Conservation (phyloP, 2,113 vertebrate genomes). For the Trogon surrucura region DNA sequence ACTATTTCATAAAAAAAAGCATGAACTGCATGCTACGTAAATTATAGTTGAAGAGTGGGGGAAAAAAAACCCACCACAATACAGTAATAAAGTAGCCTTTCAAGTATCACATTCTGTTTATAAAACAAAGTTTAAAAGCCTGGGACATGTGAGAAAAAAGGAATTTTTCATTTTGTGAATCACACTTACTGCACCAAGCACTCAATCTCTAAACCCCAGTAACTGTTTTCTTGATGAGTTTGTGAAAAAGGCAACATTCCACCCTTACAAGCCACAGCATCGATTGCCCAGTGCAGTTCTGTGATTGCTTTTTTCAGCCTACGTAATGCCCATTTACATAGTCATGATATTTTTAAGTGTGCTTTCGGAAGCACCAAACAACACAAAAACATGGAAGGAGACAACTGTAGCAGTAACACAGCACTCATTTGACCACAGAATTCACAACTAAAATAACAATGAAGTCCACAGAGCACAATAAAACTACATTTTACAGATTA, state of each 20-base stretch:
- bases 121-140: not conserved
- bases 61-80: not conserved
- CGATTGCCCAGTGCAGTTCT: not conserved
- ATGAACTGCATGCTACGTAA: not conserved
- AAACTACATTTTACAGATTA: constrained; percentile 29
- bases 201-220: not conserved
- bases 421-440: not conserved
- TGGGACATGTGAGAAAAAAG: rapidly evolving
- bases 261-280: not conserved
- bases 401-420: not conserved
- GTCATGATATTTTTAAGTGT: not conserved
- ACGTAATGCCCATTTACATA: not conserved
- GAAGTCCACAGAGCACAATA: not conserved
- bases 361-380: not conserved
- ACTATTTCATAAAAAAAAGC: not conserved
- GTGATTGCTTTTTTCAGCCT: constrained; percentile 27
- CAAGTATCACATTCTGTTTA: not conserved
- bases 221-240: not conserved
- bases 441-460: not conserved
- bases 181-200: not conserved
- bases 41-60: not conserved
- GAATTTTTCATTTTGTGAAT: not conserved
- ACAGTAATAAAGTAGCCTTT: not conserved
- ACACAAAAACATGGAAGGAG: not conserved
- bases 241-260: constrained; percentile 1